Conservation (phyloP, 2,888 invertebrate species). For the Allolobophora icterica region DNA sequence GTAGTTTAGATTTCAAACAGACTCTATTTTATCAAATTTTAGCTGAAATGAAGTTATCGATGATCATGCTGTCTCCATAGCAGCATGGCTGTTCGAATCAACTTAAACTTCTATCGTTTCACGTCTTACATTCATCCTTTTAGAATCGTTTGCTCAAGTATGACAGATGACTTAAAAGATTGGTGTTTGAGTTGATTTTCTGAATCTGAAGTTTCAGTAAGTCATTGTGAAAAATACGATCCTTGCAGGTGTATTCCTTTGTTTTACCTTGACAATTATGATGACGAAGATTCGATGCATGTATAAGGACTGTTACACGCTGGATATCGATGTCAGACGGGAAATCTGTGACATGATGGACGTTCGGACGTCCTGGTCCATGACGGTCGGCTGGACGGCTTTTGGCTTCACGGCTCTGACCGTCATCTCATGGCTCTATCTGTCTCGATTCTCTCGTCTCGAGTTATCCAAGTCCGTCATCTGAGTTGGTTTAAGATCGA, state of each 20-base stretch:
- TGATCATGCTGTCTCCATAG: background rate
- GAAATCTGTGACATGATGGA: constrained; percentile 34
- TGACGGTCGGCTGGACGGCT: constrained; percentile 33
- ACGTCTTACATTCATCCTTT: background rate
- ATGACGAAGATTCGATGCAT: constrained; percentile 78
- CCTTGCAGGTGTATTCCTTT: constrained; percentile 81
- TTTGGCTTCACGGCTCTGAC: constrained; percentile 24
- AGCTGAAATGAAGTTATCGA: background rate
- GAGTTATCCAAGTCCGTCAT: constrained; percentile 29
- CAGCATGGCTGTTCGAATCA: background rate
- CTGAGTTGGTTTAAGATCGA: background rate
- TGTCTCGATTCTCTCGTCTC: background rate
- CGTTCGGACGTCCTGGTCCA: constrained; percentile 36
- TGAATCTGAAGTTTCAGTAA: background rate
- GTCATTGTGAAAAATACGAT: background rate
- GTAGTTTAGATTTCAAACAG: background rate
- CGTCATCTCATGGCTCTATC: constrained; percentile 37
- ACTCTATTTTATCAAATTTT: background rate
- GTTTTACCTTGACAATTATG: constrained; percentile 89
- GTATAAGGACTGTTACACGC: constrained; percentile 42
- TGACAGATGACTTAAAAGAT: too few species aligned
- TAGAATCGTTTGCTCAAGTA: too few species aligned
- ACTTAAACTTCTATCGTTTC: background rate
- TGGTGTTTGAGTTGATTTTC: background rate
- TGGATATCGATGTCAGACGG: background rate